Base-by-base conservation (phyloP, 1,140 invertebrate species). In the Cydia amplana region DNA sequence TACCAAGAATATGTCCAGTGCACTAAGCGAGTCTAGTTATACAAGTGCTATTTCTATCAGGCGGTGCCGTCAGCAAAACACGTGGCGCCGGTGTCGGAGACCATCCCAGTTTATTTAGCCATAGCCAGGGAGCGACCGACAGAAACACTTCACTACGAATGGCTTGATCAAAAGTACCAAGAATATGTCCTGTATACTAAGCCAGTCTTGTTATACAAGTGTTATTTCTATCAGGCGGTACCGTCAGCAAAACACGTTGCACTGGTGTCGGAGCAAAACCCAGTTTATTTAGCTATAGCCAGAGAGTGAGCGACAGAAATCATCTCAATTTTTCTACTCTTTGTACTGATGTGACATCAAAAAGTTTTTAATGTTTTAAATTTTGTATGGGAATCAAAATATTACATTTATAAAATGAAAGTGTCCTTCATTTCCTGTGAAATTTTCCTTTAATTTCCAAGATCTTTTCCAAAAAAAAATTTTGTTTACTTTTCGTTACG, bases 31-130 rank as follows among this genome's bases (percentile, higher is more conserved):
- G 10, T 43, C 60, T 64, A 2, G 60, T 25, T 25, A 64, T 7
- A 64, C 60, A 10, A 28, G 60, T 14, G 60, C 28, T 23, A 60
- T 60, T n/a, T 1, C 20, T 64, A 9, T 0, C 4, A 28, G 60
- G 10, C 64, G 64, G 64, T 67, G 36, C 32, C 16, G 64, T 67
- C 25, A n/a, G 64, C 64, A 67, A 40, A 67, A 67, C 64, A 67
- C 10, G 64, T 16, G 28, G 18, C 63, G 18, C 64, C 28, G 64
- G 64, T 32, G 64, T n/a, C 64, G 63, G 16, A 10, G 10, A 1
- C 63, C 64, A 12, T 23, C 23, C 25, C 16, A 36, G 64, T 36
- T 67, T 67, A 32, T 32, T 67, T 67, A n/a, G 25, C 25, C 28
- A 16, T 32, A 7, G 25, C 25, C 28, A 67, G 64, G 36, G 64